Evolutionary conservation across 2,113 vertebrate genomes (phyloP).

Genomic region (Chamaetylas fuelleborni): DNA sequence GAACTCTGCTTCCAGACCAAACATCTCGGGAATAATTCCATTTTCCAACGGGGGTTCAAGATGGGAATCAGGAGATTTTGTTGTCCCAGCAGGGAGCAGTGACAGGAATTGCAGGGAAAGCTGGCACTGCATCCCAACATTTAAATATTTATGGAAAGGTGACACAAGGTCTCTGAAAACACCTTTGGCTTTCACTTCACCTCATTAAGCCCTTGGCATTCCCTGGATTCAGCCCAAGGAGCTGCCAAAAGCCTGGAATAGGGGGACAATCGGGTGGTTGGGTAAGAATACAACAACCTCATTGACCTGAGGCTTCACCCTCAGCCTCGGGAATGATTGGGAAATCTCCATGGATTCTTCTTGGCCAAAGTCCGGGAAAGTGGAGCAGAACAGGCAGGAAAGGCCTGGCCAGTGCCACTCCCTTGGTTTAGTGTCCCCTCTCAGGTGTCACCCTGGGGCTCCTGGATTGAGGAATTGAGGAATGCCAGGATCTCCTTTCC

Average conservation of each 20-base stretch:
- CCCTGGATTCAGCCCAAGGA: background rate
- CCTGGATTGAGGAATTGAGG: too few relatives aligned
- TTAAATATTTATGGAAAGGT: background rate
- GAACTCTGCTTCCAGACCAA: background rate
- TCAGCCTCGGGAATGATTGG: background rate
- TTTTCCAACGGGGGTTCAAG: background rate
- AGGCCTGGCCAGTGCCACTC: background rate
- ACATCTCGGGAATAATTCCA: fast-evolving
- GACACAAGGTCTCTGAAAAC: background rate
- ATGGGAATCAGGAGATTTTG: background rate
- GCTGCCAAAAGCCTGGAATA: background rate
- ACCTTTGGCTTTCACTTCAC: background rate
- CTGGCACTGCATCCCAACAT: background rate
- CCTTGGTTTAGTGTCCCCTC: background rate
- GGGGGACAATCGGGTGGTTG: background rate
- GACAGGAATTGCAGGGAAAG: background rate
- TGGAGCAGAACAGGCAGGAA: background rate
- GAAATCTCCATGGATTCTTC: background rate
- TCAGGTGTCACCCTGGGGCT: background rate
- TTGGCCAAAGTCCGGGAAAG: background rate
- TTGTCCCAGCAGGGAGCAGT: background rate
- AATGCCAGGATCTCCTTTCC: background rate
- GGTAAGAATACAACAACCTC: background rate
- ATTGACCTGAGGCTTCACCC: background rate
- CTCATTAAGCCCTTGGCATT: background rate